Conservation (phyloP, 1,140 invertebrate genomes). For the Neodiprion pinetum region DNA sequence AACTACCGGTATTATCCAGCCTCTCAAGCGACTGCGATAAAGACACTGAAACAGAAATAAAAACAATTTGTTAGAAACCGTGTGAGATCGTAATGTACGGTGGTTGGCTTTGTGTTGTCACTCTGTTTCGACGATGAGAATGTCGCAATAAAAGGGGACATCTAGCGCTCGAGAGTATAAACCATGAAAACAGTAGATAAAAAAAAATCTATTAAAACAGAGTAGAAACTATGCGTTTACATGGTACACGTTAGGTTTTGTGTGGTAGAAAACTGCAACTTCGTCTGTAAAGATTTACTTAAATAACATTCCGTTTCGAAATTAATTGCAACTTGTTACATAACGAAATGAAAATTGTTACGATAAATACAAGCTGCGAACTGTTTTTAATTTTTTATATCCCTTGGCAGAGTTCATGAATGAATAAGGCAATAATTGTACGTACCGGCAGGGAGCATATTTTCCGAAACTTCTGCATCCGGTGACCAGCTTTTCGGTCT, state of each 20-base stretch:
- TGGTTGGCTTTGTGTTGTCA: too few relatives aligned
- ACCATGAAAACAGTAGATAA: not conserved
- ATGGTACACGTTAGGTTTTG: too few relatives aligned
- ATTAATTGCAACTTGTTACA: too few relatives aligned
- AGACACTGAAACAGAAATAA: constrained; percentile 46
- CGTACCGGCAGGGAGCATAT: constrained; percentile 62
- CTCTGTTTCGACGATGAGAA: not conserved
- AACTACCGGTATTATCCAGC: constrained; percentile 54
- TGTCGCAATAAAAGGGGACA: not conserved
- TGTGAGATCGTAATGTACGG: constrained; percentile 12
- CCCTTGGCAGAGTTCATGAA: not conserved
- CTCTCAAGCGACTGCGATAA: constrained; percentile 62
- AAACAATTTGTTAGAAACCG: constrained; percentile 8
- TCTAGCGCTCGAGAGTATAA: not conserved
- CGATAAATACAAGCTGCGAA: not conserved
- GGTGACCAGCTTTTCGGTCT: constrained; percentile 86
- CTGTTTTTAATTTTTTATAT: constrained; percentile 1
- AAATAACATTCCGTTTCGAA: too few relatives aligned
- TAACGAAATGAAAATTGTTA: too few relatives aligned
- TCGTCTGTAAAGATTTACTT: too few relatives aligned
- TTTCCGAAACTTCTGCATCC: constrained; percentile 69
- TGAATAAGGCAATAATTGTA: constrained; percentile 1
- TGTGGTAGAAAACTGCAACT: not conserved
- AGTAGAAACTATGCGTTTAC: constrained; percentile 13
- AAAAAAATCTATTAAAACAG: constrained; percentile 16